These are phyloP conservation scores for Cheirogaleus medius DNA, from an alignment of 2,113 vertebrate genomes.

Conservation along the genomic window DNA sequence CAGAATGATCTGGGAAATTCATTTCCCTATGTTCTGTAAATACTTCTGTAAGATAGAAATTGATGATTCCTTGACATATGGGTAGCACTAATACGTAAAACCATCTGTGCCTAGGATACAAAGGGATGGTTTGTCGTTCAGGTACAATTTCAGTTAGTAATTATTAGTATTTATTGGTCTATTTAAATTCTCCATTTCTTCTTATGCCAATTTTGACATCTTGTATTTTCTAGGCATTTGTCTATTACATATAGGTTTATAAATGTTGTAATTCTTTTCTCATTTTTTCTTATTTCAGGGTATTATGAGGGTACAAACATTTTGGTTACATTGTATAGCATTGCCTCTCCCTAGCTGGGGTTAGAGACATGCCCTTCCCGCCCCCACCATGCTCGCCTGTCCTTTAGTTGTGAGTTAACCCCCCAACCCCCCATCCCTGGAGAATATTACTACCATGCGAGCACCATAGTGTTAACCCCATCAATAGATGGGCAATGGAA, in stretches of 20 bases:
- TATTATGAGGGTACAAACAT: too few relatives aligned
- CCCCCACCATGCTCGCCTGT: too few relatives aligned
- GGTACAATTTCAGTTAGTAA: background rate
- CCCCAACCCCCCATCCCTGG: too few relatives aligned
- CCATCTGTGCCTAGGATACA: background rate
- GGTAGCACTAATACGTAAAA: background rate
- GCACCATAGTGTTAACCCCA: too few relatives aligned
- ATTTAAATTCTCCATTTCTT: background rate
- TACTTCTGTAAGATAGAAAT: background rate
- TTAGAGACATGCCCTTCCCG: too few relatives aligned
- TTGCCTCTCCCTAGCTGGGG: too few relatives aligned
- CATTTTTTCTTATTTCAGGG: background rate
- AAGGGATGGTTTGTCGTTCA: background rate
- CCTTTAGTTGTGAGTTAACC: too few relatives aligned
- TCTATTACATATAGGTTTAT: background rate
- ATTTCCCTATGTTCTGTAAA: background rate
- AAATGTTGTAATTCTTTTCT: background rate
- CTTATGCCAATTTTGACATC: background rate
- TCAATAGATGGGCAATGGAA: too few relatives aligned
- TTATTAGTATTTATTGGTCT: background rate
- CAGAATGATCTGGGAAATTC: background rate
- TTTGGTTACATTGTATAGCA: too few relatives aligned
- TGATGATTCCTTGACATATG: background rate
- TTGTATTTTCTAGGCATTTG: background rate
- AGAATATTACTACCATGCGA: too few relatives aligned